Conservation (phyloP, 2,888 invertebrate species). For the Sussaba pulchella region DNA sequence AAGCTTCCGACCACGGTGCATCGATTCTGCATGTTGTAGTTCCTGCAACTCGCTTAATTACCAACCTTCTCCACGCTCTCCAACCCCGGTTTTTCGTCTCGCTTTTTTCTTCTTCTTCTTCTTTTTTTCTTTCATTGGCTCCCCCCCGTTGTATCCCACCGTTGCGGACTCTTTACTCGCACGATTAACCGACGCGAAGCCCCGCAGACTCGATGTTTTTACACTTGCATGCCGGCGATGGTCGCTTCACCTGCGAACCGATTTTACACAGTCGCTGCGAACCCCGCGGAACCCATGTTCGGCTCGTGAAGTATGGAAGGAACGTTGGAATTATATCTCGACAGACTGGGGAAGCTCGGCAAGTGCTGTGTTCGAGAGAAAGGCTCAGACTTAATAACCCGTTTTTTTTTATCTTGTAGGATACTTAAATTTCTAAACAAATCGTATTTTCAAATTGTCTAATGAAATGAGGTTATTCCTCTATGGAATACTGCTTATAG, state of each 20-base stretch:
- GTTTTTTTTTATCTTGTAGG: no score
- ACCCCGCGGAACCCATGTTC: background rate
- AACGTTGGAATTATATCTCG: slow-evolving; percentile 11
- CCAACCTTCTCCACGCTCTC: slow-evolving; percentile 14
- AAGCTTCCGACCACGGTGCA: slow-evolving; percentile 17
- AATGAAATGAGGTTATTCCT: no score
- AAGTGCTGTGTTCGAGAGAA: background rate
- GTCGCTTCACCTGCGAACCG: background rate
- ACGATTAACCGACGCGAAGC: slow-evolving; percentile 38
- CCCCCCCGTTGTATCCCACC: background rate
- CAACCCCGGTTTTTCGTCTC: background rate
- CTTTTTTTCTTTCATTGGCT: background rate
- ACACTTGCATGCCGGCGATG: background rate
- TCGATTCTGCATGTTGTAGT: slow-evolving; percentile 26
- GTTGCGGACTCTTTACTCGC: slow-evolving; percentile 15
- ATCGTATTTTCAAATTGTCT: no score
- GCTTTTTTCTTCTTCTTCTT: background rate
- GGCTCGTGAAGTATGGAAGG: background rate
- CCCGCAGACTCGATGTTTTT: slow-evolving; percentile 18
- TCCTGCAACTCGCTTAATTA: slow-evolving; percentile 29
- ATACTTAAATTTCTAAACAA: no score
- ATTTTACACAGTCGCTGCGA: background rate
- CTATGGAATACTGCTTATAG: no score
- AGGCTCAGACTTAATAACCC: background rate
- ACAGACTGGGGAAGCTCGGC: slow-evolving; percentile 23